Conservation (phyloP, 1,140 invertebrate genomes). For the Drosophila sproati region DNA sequence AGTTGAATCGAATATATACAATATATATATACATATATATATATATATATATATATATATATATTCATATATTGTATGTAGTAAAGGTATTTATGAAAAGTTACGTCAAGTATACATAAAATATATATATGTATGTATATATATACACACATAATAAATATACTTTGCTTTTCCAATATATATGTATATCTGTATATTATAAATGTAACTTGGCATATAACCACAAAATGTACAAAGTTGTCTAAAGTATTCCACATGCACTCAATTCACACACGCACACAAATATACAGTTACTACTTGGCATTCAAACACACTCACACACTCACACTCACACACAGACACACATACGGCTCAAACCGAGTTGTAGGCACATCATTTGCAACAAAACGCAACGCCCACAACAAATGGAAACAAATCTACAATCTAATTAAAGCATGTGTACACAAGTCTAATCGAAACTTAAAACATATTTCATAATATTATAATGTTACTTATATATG, state of each 20-base stretch:
- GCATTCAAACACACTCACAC: constrained; percentile 39
- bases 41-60: background rate
- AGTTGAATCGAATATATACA: constrained; percentile 49
- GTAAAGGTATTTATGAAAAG: constrained; percentile 57
- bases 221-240: constrained; percentile 65
- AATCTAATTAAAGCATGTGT: constrained; percentile 81
- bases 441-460: constrained; percentile 65
- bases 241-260: constrained; percentile 22
- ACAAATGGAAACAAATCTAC: constrained; percentile 73
- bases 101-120: constrained; percentile 59
- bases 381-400: constrained; percentile 69
- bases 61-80: constrained; percentile 36
- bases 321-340: constrained; percentile 37
- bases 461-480: constrained; percentile 53
- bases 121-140: constrained; percentile 39
- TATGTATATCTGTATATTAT: constrained; percentile 38
- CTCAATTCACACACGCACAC: constrained; percentile 2
- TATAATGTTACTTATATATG: constrained; percentile 20
- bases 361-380: constrained; percentile 71
- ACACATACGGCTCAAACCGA: constrained; percentile 44
- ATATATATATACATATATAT: constrained; percentile 11
- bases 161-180: constrained; percentile 42
- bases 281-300: constrained; percentile 27
- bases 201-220: constrained; percentile 66
- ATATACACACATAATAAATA: constrained; percentile 48